These are phyloP conservation scores for Enteromius treurensis DNA, from an alignment of 2,797 vertebrate species.

Conservation along the genomic window DNA sequence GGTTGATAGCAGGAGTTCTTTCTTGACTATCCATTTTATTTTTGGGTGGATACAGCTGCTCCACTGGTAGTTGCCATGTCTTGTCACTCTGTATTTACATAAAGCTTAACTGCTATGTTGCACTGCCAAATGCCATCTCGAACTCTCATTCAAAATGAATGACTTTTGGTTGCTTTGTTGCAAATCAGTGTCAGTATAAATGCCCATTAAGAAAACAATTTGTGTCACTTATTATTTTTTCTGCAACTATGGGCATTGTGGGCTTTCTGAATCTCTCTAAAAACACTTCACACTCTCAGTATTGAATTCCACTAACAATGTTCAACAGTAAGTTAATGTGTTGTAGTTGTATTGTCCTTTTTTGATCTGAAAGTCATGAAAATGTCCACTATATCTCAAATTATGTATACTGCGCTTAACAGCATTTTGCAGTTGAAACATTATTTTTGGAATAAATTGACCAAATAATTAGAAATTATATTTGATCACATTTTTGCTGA, in stretches of 20 bases:
- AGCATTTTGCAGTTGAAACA: no score
- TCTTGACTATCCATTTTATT: not conserved
- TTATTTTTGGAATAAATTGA: not conserved
- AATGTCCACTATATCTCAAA: not conserved
- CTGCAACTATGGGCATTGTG: not conserved
- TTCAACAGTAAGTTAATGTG: not conserved
- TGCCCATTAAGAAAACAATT: not conserved
- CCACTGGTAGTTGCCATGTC: not conserved
- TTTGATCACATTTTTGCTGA: not conserved
- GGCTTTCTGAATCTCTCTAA: not conserved
- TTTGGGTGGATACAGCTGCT: not conserved
- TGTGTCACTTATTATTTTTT: not conserved
- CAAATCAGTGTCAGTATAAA: constrained; percentile 1
- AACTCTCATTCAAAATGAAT: not conserved
- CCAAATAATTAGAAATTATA: not conserved
- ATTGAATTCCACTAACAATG: not conserved
- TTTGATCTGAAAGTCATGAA: not conserved
- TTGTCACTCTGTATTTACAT: not conserved
- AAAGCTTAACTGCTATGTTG: constrained; percentile 5
- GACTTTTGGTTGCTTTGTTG: constrained; percentile 7
- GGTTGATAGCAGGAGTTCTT: not conserved
- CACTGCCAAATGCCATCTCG: not conserved
- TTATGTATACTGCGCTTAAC: no score
- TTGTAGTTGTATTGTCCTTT: not conserved
- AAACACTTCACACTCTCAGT: not conserved